Conservation (phyloP, 2,797 vertebrate genomes). For the Tamandua tetradactyla region DNA sequence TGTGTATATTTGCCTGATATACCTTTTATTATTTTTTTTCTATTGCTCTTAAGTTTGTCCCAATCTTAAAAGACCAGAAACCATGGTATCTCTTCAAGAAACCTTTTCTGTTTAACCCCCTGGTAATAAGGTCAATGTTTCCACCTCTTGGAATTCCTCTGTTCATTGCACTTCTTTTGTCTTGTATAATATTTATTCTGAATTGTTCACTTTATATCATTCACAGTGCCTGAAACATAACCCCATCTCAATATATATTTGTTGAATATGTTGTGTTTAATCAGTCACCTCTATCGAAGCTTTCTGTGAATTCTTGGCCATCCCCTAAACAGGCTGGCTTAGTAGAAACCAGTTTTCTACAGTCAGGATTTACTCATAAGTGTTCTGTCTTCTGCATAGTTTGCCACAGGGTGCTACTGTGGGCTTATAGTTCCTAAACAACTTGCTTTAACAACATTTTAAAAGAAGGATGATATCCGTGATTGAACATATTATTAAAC, state of each 20-base stretch:
- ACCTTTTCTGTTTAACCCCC: neutral
- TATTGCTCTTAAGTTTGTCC: neutral
- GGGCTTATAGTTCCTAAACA: neutral
- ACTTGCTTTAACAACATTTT: neutral
- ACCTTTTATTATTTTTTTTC: neutral
- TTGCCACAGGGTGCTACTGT: neutral
- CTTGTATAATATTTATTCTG: neutral
- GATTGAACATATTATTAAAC: neutral
- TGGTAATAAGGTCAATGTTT: neutral
- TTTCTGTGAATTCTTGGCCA: neutral
- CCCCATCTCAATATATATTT: neutral
- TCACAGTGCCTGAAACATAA: neutral
- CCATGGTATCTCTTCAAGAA: neutral
- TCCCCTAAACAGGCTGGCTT: neutral
- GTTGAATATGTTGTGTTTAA: neutral
- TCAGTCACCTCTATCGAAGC: neutral
- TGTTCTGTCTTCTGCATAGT: neutral
- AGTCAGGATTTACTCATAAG: neutral
- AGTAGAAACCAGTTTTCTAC: neutral
- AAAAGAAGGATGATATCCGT: constrained; percentile 30
- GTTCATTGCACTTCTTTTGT: neutral
- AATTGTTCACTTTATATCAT: neutral
- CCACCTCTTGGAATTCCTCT: neutral
- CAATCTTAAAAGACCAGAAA: neutral
- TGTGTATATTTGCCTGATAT: neutral